Evolutionary conservation across 2,888 invertebrate genomes (phyloP), one percentile per base, ranked within the genome.

Genomic region (Antheraea yamamai): DNA sequence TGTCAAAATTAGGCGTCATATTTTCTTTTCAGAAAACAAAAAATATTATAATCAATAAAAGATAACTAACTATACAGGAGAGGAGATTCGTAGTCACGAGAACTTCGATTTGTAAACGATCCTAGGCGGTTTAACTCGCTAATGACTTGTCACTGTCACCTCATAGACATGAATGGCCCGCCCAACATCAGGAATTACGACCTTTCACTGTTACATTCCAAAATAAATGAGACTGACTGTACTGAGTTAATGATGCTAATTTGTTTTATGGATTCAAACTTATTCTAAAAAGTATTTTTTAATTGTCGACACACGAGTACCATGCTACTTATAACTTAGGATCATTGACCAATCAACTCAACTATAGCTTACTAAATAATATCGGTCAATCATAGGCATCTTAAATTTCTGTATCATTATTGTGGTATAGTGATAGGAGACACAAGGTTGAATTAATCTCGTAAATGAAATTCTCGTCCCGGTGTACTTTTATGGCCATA

Each of bases 141-240:
- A 93, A 93, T 91, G 92, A 92, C 89, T 87, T 87, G 85, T 92
- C 92, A 90, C 81, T 85, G 92, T 91, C 92, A 88, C 83, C 73
- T 66, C 64, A 66, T 76, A 64, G 76, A 71, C 76, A 76, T 75
- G 80, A 77, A 71, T 71, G 75, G 74, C 79, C 84, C 85, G 84
- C 87, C 88, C 85, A 72, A 52, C 64, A 75, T 78, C 75, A 73
- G 76, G 76, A 77, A 58, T 23, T 71, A 71, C 23, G 39, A 35
- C 71, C 77, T 82, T 78, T 81, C 78, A 76, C 77, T 74, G 79
- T 79, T 77, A 81, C 80, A 77, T 79, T 80, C 76, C 74, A 76
- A 76, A 79, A 76, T 77, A 80, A 77, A 79, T 81, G 79, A 81
- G 77, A 85, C 47, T 71, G 61, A 51, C 61, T 61, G 61, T 51